These are phyloP conservation scores for Oncorhynchus mykiss DNA, from an alignment of 2,113 vertebrate species.

Conservation along the genomic window DNA sequence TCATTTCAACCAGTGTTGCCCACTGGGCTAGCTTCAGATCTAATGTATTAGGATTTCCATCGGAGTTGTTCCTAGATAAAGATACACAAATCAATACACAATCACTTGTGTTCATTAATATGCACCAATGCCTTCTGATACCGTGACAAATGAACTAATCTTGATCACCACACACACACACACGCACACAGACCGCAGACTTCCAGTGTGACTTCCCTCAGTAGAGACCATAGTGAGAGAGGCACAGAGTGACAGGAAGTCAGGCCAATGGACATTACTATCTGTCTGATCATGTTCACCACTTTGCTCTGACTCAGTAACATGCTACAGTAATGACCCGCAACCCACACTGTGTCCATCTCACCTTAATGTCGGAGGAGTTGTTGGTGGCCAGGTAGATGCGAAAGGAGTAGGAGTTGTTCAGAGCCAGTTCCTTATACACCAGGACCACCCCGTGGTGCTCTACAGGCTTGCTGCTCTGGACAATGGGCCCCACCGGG, in stretches of 20 bases:
- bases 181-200: background rate
- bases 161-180: too few species aligned
- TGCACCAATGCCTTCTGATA: too few species aligned
- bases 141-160: too few species aligned
- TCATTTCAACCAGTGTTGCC: too few species aligned
- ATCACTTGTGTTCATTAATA: too few species aligned
- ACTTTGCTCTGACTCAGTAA: background rate
- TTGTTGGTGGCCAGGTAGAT: constrained; percentile 86
- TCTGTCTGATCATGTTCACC: background rate
- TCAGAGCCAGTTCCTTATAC: constrained; percentile 73
- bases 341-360: constrained; percentile 4
- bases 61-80: too few species aligned
- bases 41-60: too few species aligned
- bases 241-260: background rate
- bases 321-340: background rate
- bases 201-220: background rate
- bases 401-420: constrained; percentile 78
- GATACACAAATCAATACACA: too few species aligned
- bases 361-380: constrained; percentile 81
- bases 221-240: background rate
- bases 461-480: constrained; percentile 61
- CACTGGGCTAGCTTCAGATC: too few species aligned
- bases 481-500: constrained; percentile 81
- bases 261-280: background rate
- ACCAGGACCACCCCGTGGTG: constrained; percentile 83